Base-by-base conservation (phyloP, 2,113 vertebrate genomes). In the Anser cygnoides region DNA sequence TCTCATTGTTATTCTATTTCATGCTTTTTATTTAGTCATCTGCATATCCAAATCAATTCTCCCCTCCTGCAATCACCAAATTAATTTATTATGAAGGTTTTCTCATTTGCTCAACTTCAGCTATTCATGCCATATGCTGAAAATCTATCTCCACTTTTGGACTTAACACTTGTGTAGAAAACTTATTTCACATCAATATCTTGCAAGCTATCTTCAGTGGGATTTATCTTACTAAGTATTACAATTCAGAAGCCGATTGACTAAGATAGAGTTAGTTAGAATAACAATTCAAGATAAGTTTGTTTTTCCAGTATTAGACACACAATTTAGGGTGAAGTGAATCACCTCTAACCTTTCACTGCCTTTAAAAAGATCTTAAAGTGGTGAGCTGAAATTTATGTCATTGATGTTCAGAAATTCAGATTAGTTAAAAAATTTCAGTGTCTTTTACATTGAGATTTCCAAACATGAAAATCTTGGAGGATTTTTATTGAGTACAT, bases 31-130 rank as follows among this genome's bases (percentile, higher is more conserved):
- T 84, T 92, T 89, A 90, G 68, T 75, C 61, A 84, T 71, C 61
- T 89, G 14, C 39, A 74, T 92, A 92, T 63, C 37, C 37, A 84
- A 78, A 94, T 81, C 75, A 92, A 93, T 92, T 86, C 54, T 49
- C 5, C 77, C 79, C 62, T 87, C 71, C 58, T 74, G 33, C 23
- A 90, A 89, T 89, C 8, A 49, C 84, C 12, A 86, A 88, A 74
- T 63, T 71, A 93, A 77, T 92, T 92, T 77, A 84, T 84, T 92
- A 80, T 88, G 67, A 92, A 77, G 7, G 35, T 86, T 84, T 6
- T 87, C 72, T 82, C 25, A 65, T 92, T 25, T 80, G 88, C 73
- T 86, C 11, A 55, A 33, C 94, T 91, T 90, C 61, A 84, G 7
- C 7, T 74, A 28, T 92, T 92, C 90, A 78, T 92, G 63, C 26